Evolutionary conservation across 2,888 invertebrate species (phyloP).

Genomic region (Cataglyphis albicans): DNA sequence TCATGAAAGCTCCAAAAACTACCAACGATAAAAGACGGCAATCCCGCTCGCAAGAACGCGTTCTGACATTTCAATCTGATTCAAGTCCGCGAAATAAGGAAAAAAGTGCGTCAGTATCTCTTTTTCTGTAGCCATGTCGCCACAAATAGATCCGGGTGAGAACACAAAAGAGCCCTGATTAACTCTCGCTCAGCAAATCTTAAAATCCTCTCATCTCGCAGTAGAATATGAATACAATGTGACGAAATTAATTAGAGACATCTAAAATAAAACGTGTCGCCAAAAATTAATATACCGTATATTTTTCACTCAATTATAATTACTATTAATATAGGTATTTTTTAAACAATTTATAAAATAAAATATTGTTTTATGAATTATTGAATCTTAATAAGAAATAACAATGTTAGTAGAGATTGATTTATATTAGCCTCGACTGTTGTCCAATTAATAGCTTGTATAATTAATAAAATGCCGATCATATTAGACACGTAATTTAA

Average conservation of each 20-base stretch:
- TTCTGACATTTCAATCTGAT: conserved; percentile 70
- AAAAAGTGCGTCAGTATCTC: background rate
- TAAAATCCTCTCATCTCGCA: background rate
- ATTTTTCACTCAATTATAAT: background rate
- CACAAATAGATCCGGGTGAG: conserved; percentile 31
- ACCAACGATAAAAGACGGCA: conserved; percentile 58
- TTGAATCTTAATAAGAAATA: conserved; percentile 8
- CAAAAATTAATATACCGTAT: background rate
- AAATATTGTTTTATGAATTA: background rate
- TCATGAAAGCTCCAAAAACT: conserved; percentile 61
- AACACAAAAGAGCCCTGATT: background rate
- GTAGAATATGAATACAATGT: background rate
- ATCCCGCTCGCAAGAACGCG: conserved; percentile 40
- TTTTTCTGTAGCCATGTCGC: background rate
- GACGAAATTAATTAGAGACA: conserved; percentile 26
- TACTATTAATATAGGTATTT: background rate
- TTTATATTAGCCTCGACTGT: conserved; percentile 1
- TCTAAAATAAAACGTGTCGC: background rate
- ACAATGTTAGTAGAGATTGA: background rate
- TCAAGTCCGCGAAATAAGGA: conserved; percentile 48
- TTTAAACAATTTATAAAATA: background rate
- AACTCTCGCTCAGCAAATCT: conserved; percentile 14
- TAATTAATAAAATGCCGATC: conserved; percentile 14
- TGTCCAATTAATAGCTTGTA: background rate
- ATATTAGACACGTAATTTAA: conserved; percentile 33